Evolutionary conservation across 92 coral and sea anemone genomes (phyloP), one percentile per base, ranked within the genome.

Genomic region (Diadumene lineata): DNA sequence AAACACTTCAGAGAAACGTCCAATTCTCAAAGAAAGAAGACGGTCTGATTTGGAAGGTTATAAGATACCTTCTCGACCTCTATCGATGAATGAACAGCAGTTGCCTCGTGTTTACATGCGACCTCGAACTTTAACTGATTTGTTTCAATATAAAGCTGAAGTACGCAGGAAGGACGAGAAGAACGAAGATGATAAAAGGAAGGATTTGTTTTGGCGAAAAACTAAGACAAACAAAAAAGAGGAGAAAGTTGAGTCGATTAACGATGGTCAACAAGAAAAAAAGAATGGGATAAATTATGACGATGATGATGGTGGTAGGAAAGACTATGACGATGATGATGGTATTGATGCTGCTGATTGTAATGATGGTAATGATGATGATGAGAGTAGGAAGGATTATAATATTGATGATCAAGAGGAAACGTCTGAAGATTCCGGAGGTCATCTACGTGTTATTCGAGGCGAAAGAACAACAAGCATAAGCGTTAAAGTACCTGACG

Each of bases 21-120:
- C 6, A 13, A 38, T 38, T 38, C 13, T 53, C 24, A 21, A 53
- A 4, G 10, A 44, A 8, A 44, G 58, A 53, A 15, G 21, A 9
- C 58, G 58, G 19, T 53, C 58, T 2, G 58, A 53, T 23, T 21
- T 53, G 19, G 58, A 53, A 53, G 58, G 58, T 53, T 53, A 53
- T 16, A 53, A 15, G 18, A 53, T 53, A 53, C 58, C 58, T 13
- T 4, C 58, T 9, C 58, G 58, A 13, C 48, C 48, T 3, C 24
- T 3, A 3, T 53, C 24, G 58, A 15, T 16, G 2, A 2, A 4
- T 3, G 58, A 21, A 16, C 3, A 21, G n/a, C 21, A 53, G 24
- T 53, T 23, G 21, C 58, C 58, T 2, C 24, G 21, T 3, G 4
- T 2, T 53, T 53, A 9, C 58, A 58, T 58, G 64, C 23, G 31